Evolutionary conservation across 2,888 invertebrate species (phyloP).

Genomic region (Pseudococcus jackbeardsleyi): DNA sequence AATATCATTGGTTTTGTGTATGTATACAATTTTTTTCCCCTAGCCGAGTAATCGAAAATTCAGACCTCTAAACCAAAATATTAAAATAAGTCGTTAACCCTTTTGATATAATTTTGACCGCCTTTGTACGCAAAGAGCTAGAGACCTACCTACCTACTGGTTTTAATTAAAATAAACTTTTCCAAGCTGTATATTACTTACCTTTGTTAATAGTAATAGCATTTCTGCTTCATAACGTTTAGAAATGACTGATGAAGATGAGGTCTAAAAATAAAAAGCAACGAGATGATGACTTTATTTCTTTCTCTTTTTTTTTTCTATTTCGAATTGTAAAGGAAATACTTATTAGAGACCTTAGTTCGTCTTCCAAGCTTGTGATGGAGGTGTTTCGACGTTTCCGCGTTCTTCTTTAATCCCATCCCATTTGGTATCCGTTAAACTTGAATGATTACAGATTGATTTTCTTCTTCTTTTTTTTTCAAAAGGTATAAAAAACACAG

Average conservation of each 20-base stretch:
- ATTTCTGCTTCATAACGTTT: conserved; percentile 34
- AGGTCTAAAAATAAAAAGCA: conserved; percentile 24
- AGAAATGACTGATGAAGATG: background rate
- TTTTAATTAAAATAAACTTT: conserved; percentile 38
- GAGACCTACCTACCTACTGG: background rate
- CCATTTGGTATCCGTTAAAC: background rate
- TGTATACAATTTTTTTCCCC: background rate
- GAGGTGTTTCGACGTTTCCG: background rate
- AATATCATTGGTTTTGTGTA: conserved; percentile 32
- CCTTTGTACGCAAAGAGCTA: too few relatives aligned
- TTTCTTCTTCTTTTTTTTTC: background rate
- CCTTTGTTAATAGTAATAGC: background rate
- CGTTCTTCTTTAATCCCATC: conserved; percentile 2
- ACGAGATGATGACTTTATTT: background rate
- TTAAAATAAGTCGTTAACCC: conserved; percentile 37
- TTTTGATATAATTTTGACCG: conserved; percentile 6
- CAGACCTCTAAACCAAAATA: conserved; percentile 3
- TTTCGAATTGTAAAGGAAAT: background rate
- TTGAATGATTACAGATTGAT: background rate
- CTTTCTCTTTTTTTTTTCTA: background rate
- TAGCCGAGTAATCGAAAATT: conserved; percentile 18
- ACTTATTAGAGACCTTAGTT: background rate
- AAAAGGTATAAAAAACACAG: too few relatives aligned
- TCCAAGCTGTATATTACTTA: background rate
- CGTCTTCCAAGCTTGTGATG: background rate